These are phyloP conservation scores for Arothron firmamentum DNA, from an alignment of 2,113 vertebrate genomes.

Conservation along the genomic window DNA sequence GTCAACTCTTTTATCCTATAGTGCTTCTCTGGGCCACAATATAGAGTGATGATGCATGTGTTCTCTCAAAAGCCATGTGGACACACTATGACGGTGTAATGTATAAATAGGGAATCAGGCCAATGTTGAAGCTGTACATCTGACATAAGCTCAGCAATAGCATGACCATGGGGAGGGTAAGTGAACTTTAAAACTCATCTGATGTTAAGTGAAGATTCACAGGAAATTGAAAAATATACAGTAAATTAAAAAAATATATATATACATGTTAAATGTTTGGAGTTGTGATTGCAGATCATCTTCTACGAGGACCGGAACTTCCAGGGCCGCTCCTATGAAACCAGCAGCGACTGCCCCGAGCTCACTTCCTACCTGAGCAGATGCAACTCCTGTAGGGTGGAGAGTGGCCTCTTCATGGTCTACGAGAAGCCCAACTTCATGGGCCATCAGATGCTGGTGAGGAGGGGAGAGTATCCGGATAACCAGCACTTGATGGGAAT, in stretches of 20 bases:
- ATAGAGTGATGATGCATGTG: conserved; percentile 64
- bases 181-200: conserved; percentile 13
- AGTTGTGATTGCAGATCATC: conserved; percentile 45
- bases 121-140: conserved; percentile 47
- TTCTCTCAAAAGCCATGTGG: conserved; percentile 57
- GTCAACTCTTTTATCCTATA: conserved; percentile 30
- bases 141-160: conserved; percentile 38
- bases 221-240: neutral
- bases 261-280: neutral
- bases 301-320: conserved; percentile 73
- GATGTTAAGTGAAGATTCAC: too few relatives aligned
- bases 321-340: conserved; percentile 66
- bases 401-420: conserved; percentile 66
- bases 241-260: neutral
- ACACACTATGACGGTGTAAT: conserved; percentile 37
- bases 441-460: conserved; percentile 62
- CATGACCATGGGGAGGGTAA: conserved; percentile 63
- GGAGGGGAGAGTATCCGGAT: conserved; percentile 68
- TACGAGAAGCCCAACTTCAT: conserved; percentile 49
- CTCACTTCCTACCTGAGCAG: conserved; percentile 58
- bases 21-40: conserved; percentile 41
- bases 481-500: conserved; percentile 65
- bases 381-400: conserved; percentile 63
- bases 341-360: conserved; percentile 58
- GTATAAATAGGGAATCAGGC: conserved; percentile 62